Conservation (phyloP, 2,797 vertebrate species). For the Clarias platycephalus region DNA sequence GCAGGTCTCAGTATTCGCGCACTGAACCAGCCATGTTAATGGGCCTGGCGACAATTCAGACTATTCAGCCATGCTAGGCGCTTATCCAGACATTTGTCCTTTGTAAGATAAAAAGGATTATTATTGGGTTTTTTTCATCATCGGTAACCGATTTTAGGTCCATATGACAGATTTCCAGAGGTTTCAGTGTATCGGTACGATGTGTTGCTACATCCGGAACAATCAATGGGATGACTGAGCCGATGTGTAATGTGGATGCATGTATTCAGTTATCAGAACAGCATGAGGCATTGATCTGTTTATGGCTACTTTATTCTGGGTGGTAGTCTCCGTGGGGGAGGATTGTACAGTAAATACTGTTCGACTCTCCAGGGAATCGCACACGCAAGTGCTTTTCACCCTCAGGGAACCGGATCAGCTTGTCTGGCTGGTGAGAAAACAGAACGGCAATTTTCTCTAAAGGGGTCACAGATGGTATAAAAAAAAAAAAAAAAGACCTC, state of each 20-base stretch:
- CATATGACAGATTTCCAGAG: constrained; percentile 31
- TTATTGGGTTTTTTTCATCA: not conserved
- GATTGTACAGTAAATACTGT: constrained; percentile 55
- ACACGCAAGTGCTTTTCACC: constrained; percentile 46
- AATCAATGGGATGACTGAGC: constrained; percentile 59
- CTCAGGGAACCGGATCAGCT: constrained; percentile 44
- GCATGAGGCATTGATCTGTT: constrained; percentile 65
- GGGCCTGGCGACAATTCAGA: too few species aligned
- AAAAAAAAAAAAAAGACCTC: constrained; percentile 35
- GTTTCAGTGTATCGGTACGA: constrained; percentile 30
- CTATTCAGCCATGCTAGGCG: not conserved
- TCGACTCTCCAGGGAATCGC: constrained; percentile 48
- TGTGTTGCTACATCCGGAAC: constrained; percentile 38
- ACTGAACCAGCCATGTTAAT: too few species aligned
- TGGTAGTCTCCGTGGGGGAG: constrained; percentile 41
- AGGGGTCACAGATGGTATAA: constrained; percentile 47
- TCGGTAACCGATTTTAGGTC: constrained; percentile 30
- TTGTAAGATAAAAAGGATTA: not conserved
- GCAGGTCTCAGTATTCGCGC: too few species aligned
- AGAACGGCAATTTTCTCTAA: constrained; percentile 46
- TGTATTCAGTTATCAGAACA: constrained; percentile 67
- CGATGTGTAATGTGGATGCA: constrained; percentile 63
- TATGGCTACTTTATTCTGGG: constrained; percentile 54
- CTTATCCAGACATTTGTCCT: not conserved
- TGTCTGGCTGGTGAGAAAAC: constrained; percentile 49